These are phyloP conservation scores for Darevskia mixta DNA, from an alignment of 2,797 vertebrate species.

Conservation along the genomic window DNA sequence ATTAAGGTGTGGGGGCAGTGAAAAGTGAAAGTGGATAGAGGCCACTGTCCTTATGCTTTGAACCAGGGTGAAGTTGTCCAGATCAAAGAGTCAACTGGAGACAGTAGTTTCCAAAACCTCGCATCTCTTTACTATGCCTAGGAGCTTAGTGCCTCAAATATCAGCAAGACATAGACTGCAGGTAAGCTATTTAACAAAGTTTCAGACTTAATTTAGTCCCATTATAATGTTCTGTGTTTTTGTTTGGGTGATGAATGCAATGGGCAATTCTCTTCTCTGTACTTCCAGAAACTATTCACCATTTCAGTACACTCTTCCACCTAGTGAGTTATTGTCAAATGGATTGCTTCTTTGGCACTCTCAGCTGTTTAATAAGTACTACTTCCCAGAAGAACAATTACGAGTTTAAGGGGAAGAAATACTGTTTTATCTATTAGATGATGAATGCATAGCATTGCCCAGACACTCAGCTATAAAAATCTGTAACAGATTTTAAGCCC, in stretches of 20 bases:
- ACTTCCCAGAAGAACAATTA: constrained; percentile 34
- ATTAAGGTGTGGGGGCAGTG: neutral
- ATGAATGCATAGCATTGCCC: constrained; percentile 18
- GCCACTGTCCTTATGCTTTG: neutral
- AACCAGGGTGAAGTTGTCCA: too few species aligned
- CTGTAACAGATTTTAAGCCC: constrained; percentile 43
- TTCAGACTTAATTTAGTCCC: neutral
- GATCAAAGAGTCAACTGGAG: neutral
- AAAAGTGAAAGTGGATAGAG: neutral
- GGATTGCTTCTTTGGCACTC: constrained; percentile 13
- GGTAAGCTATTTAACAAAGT: neutral
- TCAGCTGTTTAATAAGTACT: neutral
- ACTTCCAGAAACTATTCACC: neutral
- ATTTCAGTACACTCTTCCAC: neutral
- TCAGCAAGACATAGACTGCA: neutral
- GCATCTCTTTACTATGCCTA: neutral
- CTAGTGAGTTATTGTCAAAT: neutral
- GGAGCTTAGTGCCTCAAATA: neutral
- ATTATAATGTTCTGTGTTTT: neutral
- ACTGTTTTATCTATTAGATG: constrained; percentile 43
- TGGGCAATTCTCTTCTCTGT: neutral
- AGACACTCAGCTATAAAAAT: constrained; percentile 16
- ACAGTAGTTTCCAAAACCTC: neutral
- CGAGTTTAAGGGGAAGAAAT: constrained; percentile 23
- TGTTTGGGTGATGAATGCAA: too few species aligned